phyloP scores from a whole-genome alignment of 2,113 vertebrate genomes.

The Meriones unguiculatus region DNA sequence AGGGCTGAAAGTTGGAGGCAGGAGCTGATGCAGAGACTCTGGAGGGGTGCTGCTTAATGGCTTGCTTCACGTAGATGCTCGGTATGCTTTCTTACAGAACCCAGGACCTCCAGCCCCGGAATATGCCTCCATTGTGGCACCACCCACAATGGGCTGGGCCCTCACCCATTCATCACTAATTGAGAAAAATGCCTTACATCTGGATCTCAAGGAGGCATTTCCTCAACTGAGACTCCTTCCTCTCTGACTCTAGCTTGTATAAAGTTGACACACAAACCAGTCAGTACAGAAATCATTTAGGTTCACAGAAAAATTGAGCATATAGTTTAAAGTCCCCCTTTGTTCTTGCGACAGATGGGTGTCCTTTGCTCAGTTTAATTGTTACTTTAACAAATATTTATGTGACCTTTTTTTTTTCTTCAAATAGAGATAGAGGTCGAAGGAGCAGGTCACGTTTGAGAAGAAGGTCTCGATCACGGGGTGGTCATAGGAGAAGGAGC shows the following conservation, averaged over 20 bases:
- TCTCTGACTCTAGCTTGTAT: not conserved
- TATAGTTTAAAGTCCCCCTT: not conserved
- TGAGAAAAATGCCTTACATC: not conserved
- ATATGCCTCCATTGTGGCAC: too few relatives aligned
- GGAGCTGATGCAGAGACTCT: not conserved
- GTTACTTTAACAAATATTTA: not conserved
- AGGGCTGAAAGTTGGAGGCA: not conserved
- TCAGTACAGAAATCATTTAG: not conserved
- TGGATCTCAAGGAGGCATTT: not conserved
- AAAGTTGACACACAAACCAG: not conserved
- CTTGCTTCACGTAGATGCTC: not conserved
- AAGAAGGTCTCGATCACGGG: slow-evolving; percentile 92
- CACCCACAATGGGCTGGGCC: not conserved
- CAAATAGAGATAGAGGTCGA: slow-evolving; percentile 90
- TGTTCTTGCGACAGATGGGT: not conserved
- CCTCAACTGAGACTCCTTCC: not conserved
- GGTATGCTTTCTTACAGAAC: not conserved
- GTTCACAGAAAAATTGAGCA: not conserved
- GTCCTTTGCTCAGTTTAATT: not conserved
- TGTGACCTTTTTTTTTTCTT: not conserved
- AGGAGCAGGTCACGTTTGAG: slow-evolving; percentile 92
- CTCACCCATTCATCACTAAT: not conserved
- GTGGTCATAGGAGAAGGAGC: slow-evolving; percentile 90
- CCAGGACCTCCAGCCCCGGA: not conserved
- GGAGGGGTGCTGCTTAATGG: not conserved